Evolutionary conservation across 2,888 invertebrate genomes (phyloP).

Genomic region (Eumerus sabulonum): DNA sequence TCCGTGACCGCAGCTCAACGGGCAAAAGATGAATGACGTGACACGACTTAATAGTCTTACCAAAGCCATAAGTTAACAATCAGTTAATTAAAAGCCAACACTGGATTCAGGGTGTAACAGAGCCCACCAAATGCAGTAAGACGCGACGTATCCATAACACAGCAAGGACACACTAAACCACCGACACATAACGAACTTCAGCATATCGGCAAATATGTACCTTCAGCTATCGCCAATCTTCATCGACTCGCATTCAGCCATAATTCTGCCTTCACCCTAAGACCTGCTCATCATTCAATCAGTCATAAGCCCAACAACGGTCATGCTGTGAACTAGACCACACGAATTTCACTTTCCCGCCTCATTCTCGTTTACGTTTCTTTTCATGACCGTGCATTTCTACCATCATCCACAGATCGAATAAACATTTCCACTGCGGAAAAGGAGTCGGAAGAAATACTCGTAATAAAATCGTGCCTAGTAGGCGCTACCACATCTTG

Average conservation of each 20-base stretch:
- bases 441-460: constrained; percentile 18
- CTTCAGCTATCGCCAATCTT: background rate
- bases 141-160: constrained; percentile 3
- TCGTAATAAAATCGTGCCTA: constrained; percentile 43
- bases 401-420: constrained; percentile 45
- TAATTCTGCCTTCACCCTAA: constrained; percentile 17
- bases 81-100: no score
- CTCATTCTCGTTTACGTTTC: background rate
- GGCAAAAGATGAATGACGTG: no score
- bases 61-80: no score
- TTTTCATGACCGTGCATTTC: constrained; percentile 58
- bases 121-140: constrained; percentile 10
- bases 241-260: constrained; percentile 23
- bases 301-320: constrained; percentile 28
- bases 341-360: constrained; percentile 54
- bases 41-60: no score
- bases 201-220: constrained; percentile 1
- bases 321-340: constrained; percentile 42
- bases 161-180: constrained; percentile 22
- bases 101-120: no score
- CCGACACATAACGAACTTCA: constrained; percentile 2
- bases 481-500: constrained; percentile 2
- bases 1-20: no score
- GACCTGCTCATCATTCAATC: constrained; percentile 10
- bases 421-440: constrained; percentile 25